Conservation (phyloP, 2,113 vertebrate species). For the Tragelaphus buxtoni region DNA sequence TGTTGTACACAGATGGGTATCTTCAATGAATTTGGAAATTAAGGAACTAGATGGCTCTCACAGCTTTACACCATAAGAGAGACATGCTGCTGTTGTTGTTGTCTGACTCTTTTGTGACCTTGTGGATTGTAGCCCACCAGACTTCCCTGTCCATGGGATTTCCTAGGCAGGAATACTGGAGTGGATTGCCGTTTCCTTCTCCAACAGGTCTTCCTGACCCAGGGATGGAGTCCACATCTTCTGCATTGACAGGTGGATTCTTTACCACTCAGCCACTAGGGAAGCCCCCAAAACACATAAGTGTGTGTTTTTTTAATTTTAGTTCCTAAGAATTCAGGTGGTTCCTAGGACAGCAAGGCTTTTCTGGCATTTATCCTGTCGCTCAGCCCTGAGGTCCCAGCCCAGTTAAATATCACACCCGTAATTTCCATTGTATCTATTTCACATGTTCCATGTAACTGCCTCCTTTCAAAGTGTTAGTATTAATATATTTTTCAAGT, state of each 20-base stretch:
- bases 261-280: not conserved
- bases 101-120: not conserved
- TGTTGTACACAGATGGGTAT: not conserved
- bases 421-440: not conserved
- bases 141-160: not conserved
- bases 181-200: not conserved
- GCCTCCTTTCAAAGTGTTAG: not conserved
- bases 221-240: not conserved
- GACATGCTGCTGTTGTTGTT: not conserved
- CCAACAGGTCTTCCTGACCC: not conserved
- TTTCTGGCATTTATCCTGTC: not conserved
- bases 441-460: not conserved
- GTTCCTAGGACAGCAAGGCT: not conserved
- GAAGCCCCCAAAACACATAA: not conserved
- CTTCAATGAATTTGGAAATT: not conserved
- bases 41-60: not conserved
- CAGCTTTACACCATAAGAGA: not conserved
- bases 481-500: conserved; percentile 7
- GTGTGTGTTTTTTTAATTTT: not conserved
- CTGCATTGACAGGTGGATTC: not conserved
- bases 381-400: not conserved
- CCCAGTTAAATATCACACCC: not conserved
- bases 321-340: conserved; percentile 3
- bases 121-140: not conserved
- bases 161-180: not conserved